Evolutionary conservation across 2,797 vertebrate species (phyloP).

Genomic region (Benthosema pterotum): DNA sequence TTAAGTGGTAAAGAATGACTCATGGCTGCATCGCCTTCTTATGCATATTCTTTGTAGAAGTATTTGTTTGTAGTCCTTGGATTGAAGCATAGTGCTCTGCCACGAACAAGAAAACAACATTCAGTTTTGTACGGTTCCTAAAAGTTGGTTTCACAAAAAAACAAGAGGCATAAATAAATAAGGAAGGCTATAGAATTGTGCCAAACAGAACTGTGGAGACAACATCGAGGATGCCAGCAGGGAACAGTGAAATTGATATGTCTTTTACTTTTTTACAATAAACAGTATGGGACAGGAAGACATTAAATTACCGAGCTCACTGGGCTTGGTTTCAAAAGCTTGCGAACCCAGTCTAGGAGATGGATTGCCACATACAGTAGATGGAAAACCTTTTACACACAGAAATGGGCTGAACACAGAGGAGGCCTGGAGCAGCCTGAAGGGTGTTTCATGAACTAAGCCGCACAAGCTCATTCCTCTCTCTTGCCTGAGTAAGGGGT

Average conservation of each 20-base stretch:
- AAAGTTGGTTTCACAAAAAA: no score
- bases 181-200: background rate
- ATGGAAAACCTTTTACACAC: conserved; percentile 14
- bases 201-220: conserved; percentile 1
- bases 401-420: conserved; percentile 6
- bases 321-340: conserved; percentile 1
- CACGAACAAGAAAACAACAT: background rate
- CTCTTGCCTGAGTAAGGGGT: background rate
- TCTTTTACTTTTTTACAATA: conserved; percentile 30
- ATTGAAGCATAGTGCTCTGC: background rate
- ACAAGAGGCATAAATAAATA: background rate
- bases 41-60: background rate
- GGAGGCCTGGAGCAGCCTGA: conserved; percentile 10
- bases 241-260: conserved; percentile 16
- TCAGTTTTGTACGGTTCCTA: no score
- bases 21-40: no score
- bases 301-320: conserved; percentile 6
- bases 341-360: conserved; percentile 15
- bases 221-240: conserved; percentile 20
- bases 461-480: background rate
- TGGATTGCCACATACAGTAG: conserved; percentile 1
- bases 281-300: conserved; percentile 9
- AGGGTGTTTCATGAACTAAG: conserved; percentile 5
- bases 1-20: no score
- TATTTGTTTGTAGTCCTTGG: background rate